A percentile compares a stretch with the other conserved stretches of the same genome.
These are phyloP conservation scores for Glaucopsyche alexis DNA, from an alignment of 2,888 invertebrate species.

Conservation along the genomic window DNA sequence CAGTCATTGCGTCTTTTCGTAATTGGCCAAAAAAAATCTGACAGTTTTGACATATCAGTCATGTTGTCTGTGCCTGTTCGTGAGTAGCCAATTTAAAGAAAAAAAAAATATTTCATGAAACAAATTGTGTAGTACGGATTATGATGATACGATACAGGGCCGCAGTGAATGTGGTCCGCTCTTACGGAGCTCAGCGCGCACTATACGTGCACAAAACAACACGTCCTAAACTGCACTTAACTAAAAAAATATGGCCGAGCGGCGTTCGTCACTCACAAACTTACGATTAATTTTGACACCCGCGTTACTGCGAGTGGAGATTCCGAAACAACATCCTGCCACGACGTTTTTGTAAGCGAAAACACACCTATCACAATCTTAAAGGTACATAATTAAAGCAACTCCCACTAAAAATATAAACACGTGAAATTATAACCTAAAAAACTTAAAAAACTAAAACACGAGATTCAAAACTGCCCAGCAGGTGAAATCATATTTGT, in stretches of 20 bases:
- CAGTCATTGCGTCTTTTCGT: no score
- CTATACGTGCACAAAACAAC: slow-evolving; percentile 36
- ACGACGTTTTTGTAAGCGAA: slow-evolving; percentile 22
- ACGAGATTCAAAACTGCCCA: slow-evolving; percentile 27
- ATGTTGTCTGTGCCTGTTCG: no score
- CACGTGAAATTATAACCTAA: slow-evolving; percentile 16
- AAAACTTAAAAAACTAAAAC: slow-evolving; percentile 29
- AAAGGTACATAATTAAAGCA: slow-evolving; percentile 31
- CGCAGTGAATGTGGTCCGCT: slow-evolving; percentile 31
- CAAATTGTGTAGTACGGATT: neutral
- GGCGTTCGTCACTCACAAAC: slow-evolving; percentile 40
- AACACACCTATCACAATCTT: slow-evolving; percentile 28
- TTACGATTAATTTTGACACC: slow-evolving; percentile 40
- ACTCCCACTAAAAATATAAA: slow-evolving; percentile 27
- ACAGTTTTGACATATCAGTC: no score
- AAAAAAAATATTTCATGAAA: neutral
- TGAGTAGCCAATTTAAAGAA: no score
- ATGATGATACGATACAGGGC: slow-evolving; percentile 16
- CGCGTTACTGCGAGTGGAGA: slow-evolving; percentile 33
- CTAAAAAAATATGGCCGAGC: slow-evolving; percentile 49
- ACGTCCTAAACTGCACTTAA: slow-evolving; percentile 45
- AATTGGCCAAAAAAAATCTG: no score
- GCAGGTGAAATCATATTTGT: slow-evolving; percentile 39
- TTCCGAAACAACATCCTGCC: slow-evolving; percentile 31
- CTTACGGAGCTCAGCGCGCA: slow-evolving; percentile 32